Evolutionary conservation across 2,797 vertebrate genomes (phyloP).

Genomic region (Columba guinea): DNA sequence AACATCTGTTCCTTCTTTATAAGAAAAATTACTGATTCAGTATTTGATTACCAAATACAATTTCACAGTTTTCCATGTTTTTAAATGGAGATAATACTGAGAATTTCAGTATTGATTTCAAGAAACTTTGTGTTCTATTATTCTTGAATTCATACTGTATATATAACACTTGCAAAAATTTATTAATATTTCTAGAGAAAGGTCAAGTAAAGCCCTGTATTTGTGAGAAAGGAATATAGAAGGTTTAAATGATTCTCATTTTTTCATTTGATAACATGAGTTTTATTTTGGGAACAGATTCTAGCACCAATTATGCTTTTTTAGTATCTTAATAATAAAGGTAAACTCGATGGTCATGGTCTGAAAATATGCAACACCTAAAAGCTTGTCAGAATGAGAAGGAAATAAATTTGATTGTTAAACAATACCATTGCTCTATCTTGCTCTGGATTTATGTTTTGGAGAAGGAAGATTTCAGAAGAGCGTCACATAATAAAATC

Average conservation of each 20-base stretch:
- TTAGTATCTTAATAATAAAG: background rate
- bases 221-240: background rate
- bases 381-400: background rate
- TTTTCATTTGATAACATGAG: background rate
- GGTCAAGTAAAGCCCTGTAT: background rate
- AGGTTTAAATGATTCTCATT: background rate
- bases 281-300: background rate
- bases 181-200: background rate
- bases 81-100: background rate
- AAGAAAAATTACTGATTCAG: background rate
- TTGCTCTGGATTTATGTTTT: background rate
- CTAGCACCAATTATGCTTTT: background rate
- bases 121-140: background rate
- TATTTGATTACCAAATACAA: background rate
- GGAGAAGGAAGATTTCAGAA: background rate
- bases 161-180: background rate
- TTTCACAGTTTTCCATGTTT: background rate
- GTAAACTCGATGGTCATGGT: background rate
- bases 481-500: background rate
- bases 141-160: background rate
- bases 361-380: background rate
- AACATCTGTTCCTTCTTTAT: background rate
- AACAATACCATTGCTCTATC: background rate
- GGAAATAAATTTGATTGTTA: background rate
- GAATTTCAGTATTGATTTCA: slow-evolving; percentile 19